Evolutionary conservation across 2,888 invertebrate genomes (phyloP).

Genomic region (Imbricaverruca yamaguchii): DNA sequence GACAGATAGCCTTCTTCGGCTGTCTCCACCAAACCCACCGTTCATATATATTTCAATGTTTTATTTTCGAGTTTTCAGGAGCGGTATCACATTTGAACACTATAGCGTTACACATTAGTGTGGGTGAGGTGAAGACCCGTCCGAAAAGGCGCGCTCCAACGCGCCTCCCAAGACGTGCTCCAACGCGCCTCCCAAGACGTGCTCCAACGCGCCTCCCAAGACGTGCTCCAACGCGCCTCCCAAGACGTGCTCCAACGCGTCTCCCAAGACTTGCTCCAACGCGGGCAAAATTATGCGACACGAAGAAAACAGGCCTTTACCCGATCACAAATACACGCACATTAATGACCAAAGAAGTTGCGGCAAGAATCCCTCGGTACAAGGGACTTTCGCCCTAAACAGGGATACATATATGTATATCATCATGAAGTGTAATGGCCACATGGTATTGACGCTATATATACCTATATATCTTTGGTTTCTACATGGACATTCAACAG

Average conservation of each 20-base stretch:
- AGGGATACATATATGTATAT: slow-evolving; percentile 24
- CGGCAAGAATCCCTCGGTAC: not conserved
- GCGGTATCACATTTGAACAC: slow-evolving; percentile 23
- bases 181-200: not conserved
- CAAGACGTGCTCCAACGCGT: not conserved
- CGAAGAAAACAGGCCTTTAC: slow-evolving; percentile 5
- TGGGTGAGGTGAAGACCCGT: not conserved
- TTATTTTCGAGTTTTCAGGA: slow-evolving; percentile 21
- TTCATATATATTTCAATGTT: not conserved
- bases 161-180: not conserved
- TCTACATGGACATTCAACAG: slow-evolving; percentile 23
- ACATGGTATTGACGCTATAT: slow-evolving; percentile 22
- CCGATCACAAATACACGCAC: slow-evolving; percentile 11
- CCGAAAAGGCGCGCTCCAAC: not conserved
- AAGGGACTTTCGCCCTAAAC: not conserved
- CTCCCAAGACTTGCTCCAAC: too few relatives aligned
- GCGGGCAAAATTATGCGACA: not conserved
- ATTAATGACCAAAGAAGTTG: not conserved
- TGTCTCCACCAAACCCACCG: too few relatives aligned
- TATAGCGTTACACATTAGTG: slow-evolving; percentile 18
- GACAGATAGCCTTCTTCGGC: too few relatives aligned
- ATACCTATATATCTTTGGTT: slow-evolving; percentile 25
- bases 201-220: not conserved
- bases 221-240: not conserved
- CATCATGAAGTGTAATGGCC: slow-evolving; percentile 16